Evolutionary conservation across 1,140 invertebrate genomes (phyloP).

Genomic region (Galendromus occidentalis): DNA sequence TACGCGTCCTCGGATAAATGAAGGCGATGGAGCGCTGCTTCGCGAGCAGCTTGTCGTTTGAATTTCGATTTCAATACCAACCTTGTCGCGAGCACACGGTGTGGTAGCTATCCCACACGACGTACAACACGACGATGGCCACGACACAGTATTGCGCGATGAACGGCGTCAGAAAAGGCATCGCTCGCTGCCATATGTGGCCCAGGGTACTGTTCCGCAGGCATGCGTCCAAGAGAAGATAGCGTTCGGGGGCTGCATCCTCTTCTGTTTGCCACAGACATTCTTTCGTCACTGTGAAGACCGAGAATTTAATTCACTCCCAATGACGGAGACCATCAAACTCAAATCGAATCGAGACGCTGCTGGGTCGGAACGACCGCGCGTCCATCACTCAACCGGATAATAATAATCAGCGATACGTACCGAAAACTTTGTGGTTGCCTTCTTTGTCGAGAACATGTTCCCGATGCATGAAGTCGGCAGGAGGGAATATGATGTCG

Average conservation of each 20-base stretch:
- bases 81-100: neutral
- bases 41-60: neutral
- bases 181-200: slow-evolving; percentile 38
- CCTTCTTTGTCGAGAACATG: slow-evolving; percentile 15
- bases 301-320: too few species aligned
- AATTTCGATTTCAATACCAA: neutral
- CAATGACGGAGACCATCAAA: too few species aligned
- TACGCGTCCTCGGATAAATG: neutral
- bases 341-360: too few species aligned
- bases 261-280: slow-evolving; percentile 17
- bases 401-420: neutral
- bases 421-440: slow-evolving; percentile 16
- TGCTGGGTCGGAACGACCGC: too few species aligned
- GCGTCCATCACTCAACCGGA: too few species aligned
- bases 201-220: slow-evolving; percentile 39
- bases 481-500: slow-evolving; percentile 13
- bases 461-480: slow-evolving; percentile 14
- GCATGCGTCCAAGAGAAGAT: slow-evolving; percentile 36
- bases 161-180: slow-evolving; percentile 41
- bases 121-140: slow-evolving; percentile 39
- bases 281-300: slow-evolving; percentile 16
- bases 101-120: slow-evolving; percentile 40
- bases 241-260: slow-evolving; percentile 31
- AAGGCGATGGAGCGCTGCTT: neutral
- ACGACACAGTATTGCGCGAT: slow-evolving; percentile 37